Evolutionary conservation across 2,888 invertebrate genomes (phyloP), one percentile per base, ranked within the genome.

Genomic region (Allophyes oxyacanthae): DNA sequence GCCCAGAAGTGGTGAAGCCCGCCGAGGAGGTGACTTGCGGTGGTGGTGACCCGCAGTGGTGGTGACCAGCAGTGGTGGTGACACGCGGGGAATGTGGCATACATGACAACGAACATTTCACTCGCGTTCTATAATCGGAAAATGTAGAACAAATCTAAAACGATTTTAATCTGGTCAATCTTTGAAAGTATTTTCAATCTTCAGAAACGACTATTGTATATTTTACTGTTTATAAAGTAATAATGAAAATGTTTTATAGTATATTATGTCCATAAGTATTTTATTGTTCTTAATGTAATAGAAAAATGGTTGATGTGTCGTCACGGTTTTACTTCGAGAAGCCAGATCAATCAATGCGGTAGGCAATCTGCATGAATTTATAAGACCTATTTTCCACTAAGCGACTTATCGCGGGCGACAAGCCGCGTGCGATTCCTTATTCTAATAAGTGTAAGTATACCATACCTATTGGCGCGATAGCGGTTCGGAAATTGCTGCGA

Each of bases 181-280:
- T 14, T 43, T 14, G 26, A 28, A 46, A 51, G 30, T 51, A 64
- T 40, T 71, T 71, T 44, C 66, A 64, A 56, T 71, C 44, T 51
- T 33, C 32, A 26, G 44, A 43, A 71, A 51, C 66, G 38, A 15
- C 58, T 7, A 48, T 56, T 65, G 34, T 56, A 51, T 70, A 56
- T 51, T 64, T 56, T 71, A 57, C 51, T 52, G 66, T 56, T 64
- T 36, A 55, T 50, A 70, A 64, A 46, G 15, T 64, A 50, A 43
- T 70, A 64, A 50, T 56, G 56, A 64, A 54, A 69, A 44, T 15
- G 14, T 59, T 52, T 49, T 67, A 67, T 48, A 33, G 37, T 25
- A 48, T 40, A 59, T 51, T 59, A 59, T 36, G 20, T 66, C 28
- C 25, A 52, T 48, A 49, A 66, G 60, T 59, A 52, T 60, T 60